phyloP scores from a whole-genome alignment of 64 coral and sea anemone genomes.

The Pocillopora damicornis region DNA sequence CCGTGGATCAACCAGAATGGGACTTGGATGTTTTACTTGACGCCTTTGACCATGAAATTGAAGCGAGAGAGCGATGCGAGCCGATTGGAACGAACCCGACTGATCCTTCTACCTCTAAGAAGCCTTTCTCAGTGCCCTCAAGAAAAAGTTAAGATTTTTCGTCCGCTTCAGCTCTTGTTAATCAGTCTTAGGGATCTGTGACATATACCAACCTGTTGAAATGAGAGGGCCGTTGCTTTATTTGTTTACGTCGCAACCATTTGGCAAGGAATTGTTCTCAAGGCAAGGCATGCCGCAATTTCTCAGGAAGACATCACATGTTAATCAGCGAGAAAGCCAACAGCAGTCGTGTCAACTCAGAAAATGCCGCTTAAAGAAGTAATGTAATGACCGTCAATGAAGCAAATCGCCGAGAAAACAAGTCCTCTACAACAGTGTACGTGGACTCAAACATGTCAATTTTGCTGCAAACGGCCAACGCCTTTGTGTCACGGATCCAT shows the following conservation, averaged over 20 bases:
- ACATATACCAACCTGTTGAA: not conserved
- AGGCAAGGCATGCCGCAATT: not conserved
- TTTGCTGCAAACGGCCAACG: not conserved
- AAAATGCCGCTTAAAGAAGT: too few relatives aligned
- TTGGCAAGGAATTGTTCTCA: not conserved
- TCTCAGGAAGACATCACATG: not conserved
- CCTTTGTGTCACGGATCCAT: not conserved
- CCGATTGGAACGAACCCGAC: not conserved
- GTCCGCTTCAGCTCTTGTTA: too few relatives aligned
- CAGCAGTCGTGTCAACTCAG: not conserved
- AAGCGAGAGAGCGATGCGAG: not conserved
- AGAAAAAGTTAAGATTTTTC: too few relatives aligned
- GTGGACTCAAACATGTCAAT: constrained; percentile 4
- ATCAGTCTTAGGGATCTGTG: not conserved
- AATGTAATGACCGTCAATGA: not conserved
- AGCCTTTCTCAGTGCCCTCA: too few relatives aligned
- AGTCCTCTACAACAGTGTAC: not conserved
- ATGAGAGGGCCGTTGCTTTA: not conserved
- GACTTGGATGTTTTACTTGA: not conserved
- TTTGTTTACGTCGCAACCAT: not conserved
- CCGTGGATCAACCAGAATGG: not conserved
- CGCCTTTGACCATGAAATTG: not conserved
- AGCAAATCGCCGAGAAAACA: not conserved
- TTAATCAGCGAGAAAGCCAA: not conserved
- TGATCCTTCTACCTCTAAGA: not conserved